Conservation (phyloP, 2,888 invertebrate species). For the Bhutanitis thaidina region DNA sequence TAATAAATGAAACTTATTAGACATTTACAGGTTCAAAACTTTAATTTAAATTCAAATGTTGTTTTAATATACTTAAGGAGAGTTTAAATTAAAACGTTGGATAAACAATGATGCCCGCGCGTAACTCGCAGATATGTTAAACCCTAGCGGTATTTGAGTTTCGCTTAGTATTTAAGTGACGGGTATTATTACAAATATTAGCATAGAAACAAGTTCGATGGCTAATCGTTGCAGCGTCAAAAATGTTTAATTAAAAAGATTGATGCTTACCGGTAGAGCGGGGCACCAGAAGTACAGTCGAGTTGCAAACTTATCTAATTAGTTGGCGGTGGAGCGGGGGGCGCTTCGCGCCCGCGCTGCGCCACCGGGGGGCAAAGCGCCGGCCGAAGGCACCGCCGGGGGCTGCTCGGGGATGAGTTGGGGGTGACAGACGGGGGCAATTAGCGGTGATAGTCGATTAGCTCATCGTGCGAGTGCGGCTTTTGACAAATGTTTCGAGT, state of each 20-base stretch:
- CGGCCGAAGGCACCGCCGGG: conserved; percentile 28
- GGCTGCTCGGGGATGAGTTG: conserved; percentile 27
- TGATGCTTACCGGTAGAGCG: conserved; percentile 74
- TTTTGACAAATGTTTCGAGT: conserved; percentile 75
- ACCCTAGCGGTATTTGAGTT: conserved; percentile 28
- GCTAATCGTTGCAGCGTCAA: conserved; percentile 76
- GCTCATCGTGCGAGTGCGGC: conserved; percentile 77
- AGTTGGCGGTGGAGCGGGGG: conserved; percentile 54
- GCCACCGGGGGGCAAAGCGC: conserved; percentile 27
- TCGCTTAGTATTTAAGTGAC: conserved; percentile 53
- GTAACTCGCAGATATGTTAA: conserved; percentile 16
- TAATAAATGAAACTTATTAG: too few species aligned
- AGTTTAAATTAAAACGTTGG: background rate
- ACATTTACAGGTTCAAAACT: too few species aligned
- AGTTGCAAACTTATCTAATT: conserved; percentile 80
- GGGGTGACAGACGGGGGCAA: conserved; percentile 51
- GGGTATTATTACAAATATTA: conserved; percentile 53
- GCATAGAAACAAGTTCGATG: conserved; percentile 69
- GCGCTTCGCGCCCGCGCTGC: conserved; percentile 26
- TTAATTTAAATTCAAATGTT: too few species aligned
- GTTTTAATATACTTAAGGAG: background rate
- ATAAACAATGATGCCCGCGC: background rate
- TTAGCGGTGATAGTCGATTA: conserved; percentile 81
- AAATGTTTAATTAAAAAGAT: conserved; percentile 80
- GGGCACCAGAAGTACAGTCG: conserved; percentile 75